Evolutionary conservation across 2,888 invertebrate species (phyloP), one percentile per base, ranked within the genome.

Genomic region (Parnassius smintheus): DNA sequence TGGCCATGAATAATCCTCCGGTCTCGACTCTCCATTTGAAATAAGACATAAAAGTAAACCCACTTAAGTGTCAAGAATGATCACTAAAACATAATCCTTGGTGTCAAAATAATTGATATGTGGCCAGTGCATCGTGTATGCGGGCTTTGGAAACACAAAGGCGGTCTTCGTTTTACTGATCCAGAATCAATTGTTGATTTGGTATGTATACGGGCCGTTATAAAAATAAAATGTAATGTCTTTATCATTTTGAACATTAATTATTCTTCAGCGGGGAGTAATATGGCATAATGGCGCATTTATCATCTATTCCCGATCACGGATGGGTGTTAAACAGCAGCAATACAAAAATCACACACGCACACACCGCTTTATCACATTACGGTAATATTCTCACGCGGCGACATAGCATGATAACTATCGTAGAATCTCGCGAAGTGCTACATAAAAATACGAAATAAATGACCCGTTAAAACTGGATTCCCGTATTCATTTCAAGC

Each of bases 41-140:
- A 73, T 83, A 77, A 88, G 83, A 83, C 80, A 82, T 85, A 81
- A 84, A 84, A 80, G 73, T 82, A 81, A 84, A 85, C 81, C 76
- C 71, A 72, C 72, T 49, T 85, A 85, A 87, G 86, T 84, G 83
- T 76, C 85, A 86, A 86, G 86, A 77, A 78, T 82, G 81, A 83
- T 81, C 80, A 84, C 80, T 82, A 81, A 59, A 64, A 81, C 81
- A 76, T 76, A 77, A 76, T 78, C 78, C 78, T 82, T 70, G 81
- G 72, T 86, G 89, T 89, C 86, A 88, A 77, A 83, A 77, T 85
- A 89, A 88, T 86, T 89, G 85, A 88, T 88, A 86, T 89, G 88
- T 88, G 77, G 82, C 82, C 74, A 76, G 78, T 78, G 79, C 75
- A 75, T 80, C 77, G 80, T 75, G 74, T 74, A 90, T 90, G 91